Conservation (phyloP, 1,140 invertebrate species). For the Spodoptera litura region DNA sequence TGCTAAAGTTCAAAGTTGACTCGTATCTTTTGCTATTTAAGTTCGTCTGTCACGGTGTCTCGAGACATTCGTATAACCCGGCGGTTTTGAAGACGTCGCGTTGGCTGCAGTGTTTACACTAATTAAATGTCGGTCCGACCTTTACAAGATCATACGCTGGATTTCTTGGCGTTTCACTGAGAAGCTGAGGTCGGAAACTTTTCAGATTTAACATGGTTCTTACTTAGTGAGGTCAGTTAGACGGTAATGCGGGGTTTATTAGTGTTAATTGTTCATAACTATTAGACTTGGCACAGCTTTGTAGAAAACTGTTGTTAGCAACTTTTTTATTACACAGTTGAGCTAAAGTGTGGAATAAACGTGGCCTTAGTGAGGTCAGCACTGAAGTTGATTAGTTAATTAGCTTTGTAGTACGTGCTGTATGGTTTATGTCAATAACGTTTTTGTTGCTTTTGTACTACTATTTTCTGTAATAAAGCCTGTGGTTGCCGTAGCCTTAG, state of each 20-base stretch:
- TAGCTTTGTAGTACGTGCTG: too few species aligned
- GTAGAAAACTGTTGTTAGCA: neutral
- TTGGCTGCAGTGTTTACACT: constrained; percentile 38
- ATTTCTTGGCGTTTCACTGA: constrained; percentile 30
- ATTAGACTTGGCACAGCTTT: neutral
- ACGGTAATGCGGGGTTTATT: constrained; percentile 3
- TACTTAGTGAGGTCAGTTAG: constrained; percentile 30
- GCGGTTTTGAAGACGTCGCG: constrained; percentile 41
- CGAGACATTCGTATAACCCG: constrained; percentile 41
- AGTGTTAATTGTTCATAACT: constrained; percentile 24
- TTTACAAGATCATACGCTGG: constrained; percentile 39
- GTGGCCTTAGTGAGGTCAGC: too few species aligned
- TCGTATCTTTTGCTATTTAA: neutral
- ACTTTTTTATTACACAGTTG: neutral
- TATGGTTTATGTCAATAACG: too few species aligned
- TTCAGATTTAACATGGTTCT: constrained; percentile 35
- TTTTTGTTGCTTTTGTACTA: too few species aligned
- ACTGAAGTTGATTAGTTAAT: too few species aligned
- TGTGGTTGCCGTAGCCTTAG: too few species aligned
- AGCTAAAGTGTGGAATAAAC: neutral
- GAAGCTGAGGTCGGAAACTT: constrained; percentile 22
- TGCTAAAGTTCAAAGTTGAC: neutral
- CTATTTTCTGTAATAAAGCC: too few species aligned
- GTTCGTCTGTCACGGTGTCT: constrained; percentile 23
- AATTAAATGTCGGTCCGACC: constrained; percentile 38